Evolutionary conservation across 2,797 vertebrate species (phyloP), one percentile per base, ranked within the genome.

Genomic region (Ataeniobius toweri): DNA sequence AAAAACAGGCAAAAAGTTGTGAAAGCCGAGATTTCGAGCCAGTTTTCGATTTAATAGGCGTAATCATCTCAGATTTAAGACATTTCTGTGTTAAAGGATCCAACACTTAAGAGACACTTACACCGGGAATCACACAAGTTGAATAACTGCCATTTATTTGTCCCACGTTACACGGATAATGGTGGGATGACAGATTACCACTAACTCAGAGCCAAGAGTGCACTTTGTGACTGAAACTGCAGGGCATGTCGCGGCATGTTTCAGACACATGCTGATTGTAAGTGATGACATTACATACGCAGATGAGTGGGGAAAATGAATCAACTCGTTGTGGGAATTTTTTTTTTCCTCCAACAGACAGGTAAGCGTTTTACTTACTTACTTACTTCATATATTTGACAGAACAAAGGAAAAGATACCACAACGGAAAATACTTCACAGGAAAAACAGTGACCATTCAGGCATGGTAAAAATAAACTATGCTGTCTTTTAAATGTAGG

Each of bases 131-230:
- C 39, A 74, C 81, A 71, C n/a, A 79, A 84, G 36, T 53, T 80
- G 71, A 84, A 78, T 28, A 76, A 73, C 50, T 56, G 78, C 63
- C 75, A 82, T 78, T 74, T 73, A 83, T 87, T 80, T 76, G 74
- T 85, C 79, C 76, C 85, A 84, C 75, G 89, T 83, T 80, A 86
- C 79, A 89, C 14, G 63, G 59, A 82, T 86, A 83, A 89, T 79
- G 53, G 75, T 58, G 71, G 55, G 83, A 79, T 84, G 86, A 87
- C 76, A 80, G 80, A 76, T 88, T 85, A 86, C 85, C 68, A 55
- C 46, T 91, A 89, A 93, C 78, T 94, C 83, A 85, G 71, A 83
- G 89, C 88, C 85, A 87, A 90, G 53, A 10, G 58, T 67, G 63
- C 73, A 55, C 81, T 75, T 77, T 80, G 63, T 90, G 87, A 87